phyloP scores from a whole-genome alignment of 2,797 vertebrate species.

The Poeciliopsis gracilis region DNA sequence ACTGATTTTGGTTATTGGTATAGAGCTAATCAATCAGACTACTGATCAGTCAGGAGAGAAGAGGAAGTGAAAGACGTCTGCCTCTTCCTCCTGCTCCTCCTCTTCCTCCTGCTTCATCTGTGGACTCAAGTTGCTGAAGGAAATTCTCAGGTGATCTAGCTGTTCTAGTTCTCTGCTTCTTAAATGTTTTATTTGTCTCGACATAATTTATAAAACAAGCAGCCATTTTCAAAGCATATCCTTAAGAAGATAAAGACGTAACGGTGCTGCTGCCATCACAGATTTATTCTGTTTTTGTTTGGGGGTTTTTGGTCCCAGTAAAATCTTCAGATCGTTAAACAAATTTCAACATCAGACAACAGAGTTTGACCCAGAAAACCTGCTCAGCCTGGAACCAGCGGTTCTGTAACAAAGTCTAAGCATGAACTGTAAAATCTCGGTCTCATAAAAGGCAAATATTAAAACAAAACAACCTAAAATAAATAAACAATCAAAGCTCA shows the following conservation, averaged over 20 bases:
- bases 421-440: too few species aligned
- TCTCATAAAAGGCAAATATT: too few species aligned
- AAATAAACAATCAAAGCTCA: too few species aligned
- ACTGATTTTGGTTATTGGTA: neutral
- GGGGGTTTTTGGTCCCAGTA: neutral
- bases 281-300: neutral
- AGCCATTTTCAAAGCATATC: neutral
- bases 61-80: neutral
- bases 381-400: too few species aligned
- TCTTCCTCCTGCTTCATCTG: constrained; percentile 1
- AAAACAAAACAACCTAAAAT: too few species aligned
- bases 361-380: too few species aligned
- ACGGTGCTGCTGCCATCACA: neutral
- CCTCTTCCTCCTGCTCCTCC: neutral
- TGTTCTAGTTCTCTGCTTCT: constrained; percentile 10
- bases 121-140: constrained; percentile 1
- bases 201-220: constrained; percentile 6
- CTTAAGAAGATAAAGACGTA: neutral
- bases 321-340: neutral
- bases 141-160: constrained; percentile 3
- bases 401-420: too few species aligned
- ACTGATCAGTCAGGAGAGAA: neutral
- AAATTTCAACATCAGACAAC: neutral
- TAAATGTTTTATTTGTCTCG: neutral
- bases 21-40: neutral